Conservation (phyloP, 1,140 invertebrate species). For the Adelges cooleyi region DNA sequence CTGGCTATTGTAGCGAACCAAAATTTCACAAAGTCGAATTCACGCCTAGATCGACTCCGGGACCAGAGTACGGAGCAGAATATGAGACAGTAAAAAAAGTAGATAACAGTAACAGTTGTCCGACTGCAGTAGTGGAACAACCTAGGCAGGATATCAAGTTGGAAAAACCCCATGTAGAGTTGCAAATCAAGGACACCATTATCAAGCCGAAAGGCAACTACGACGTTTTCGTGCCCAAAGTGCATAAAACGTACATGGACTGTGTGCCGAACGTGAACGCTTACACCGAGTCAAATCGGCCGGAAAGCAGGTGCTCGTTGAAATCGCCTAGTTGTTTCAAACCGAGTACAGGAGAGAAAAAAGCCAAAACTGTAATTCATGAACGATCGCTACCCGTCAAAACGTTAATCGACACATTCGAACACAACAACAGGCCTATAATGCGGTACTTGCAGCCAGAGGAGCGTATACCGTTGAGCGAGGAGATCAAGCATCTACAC, state of each 20-base stretch:
- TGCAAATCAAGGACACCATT: not conserved
- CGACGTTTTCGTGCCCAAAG: not conserved
- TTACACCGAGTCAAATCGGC: not conserved
- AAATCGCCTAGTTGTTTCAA: not conserved
- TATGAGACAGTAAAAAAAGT: slow-evolving; percentile 41
- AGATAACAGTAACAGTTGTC: too few relatives aligned
- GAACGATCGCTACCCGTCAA: slow-evolving; percentile 44
- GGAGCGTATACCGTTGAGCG: slow-evolving; percentile 35
- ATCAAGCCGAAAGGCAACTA: not conserved
- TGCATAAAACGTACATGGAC: not conserved
- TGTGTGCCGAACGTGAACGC: not conserved
- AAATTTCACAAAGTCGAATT: slow-evolving; percentile 20
- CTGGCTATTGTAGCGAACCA: slow-evolving; percentile 1
- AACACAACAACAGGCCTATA: slow-evolving; percentile 45
- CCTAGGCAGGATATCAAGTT: not conserved
- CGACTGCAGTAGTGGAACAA: not conserved
- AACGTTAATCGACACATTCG: slow-evolving; percentile 50
- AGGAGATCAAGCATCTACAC: slow-evolving; percentile 22
- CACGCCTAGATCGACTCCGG: slow-evolving; percentile 29
- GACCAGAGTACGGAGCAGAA: slow-evolving; percentile 32
- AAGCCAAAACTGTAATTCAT: not conserved
- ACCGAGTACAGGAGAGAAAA: not conserved
- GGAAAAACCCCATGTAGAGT: not conserved
- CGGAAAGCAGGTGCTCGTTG: slow-evolving; percentile 8
- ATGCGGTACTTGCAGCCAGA: slow-evolving; percentile 47